A percentile compares a stretch with the other conserved stretches of the same genome.
phyloP scores from a whole-genome alignment of 2,888 invertebrate species.

The Phyllotreta cruciferae region DNA sequence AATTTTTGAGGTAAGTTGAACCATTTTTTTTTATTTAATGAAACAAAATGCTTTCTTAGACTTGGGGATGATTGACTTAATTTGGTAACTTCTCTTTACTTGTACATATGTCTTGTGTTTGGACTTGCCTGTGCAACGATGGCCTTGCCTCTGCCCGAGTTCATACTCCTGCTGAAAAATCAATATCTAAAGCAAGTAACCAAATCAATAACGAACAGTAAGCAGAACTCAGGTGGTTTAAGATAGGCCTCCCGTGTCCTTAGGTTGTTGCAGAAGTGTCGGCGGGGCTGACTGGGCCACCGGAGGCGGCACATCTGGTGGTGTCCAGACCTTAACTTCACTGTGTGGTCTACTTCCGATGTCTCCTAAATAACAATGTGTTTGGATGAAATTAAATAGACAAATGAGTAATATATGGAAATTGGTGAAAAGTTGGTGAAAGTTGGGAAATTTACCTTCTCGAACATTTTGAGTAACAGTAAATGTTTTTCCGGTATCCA shows the following conservation, averaged over 20 bases:
- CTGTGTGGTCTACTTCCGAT: slow-evolving; percentile 85
- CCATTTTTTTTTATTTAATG: no score
- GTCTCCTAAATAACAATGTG: slow-evolving; percentile 66
- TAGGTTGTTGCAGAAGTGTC: slow-evolving; percentile 67
- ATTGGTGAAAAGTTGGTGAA: no score
- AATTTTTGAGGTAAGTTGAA: no score
- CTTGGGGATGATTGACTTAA: no score
- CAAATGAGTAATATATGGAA: no score
- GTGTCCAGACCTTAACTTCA: slow-evolving; percentile 81
- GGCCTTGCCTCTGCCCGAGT: slow-evolving; percentile 56
- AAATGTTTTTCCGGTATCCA: slow-evolving; percentile 92
- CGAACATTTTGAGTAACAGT: slow-evolving; percentile 92
- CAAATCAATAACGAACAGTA: slow-evolving; percentile 57
- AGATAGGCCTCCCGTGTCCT: slow-evolving; percentile 62
- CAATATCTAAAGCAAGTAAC: slow-evolving; percentile 61
- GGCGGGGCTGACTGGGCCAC: slow-evolving; percentile 74
- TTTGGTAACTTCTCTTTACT: no score
- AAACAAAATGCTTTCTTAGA: no score
- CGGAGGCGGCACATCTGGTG: slow-evolving; percentile 68
- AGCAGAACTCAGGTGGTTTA: slow-evolving; percentile 58
- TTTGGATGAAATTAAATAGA: not conserved
- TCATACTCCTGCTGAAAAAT: slow-evolving; percentile 57
- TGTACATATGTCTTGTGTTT: not conserved
- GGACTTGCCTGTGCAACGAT: slow-evolving; percentile 55
- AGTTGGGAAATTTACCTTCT: no score